Evolutionary conservation across 2,888 invertebrate species (phyloP), one percentile per base, ranked within the genome.

Genomic region (Panopea generosa): DNA sequence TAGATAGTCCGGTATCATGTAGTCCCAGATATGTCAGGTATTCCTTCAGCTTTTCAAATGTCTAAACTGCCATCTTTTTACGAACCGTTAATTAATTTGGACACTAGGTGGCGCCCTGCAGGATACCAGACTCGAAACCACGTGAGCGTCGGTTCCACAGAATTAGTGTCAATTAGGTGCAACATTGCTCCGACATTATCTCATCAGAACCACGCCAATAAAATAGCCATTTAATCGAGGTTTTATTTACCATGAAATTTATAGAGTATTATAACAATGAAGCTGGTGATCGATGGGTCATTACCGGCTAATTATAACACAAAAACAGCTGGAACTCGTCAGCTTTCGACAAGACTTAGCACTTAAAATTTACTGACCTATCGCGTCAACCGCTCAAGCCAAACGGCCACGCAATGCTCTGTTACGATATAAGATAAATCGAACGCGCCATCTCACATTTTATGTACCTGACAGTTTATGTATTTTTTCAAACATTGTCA

Each of bases 181-280:
- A 43, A 63, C 65, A 65, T 59, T 55, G 65, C 63, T 49, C 38
- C n/a, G 59, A 16, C 26, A 65, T 65, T 63, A 45, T 20, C 49
- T 55, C 50, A 72, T 65, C 65, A n/a, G 47, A 49, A 53, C 55
- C 59, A 56, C 65, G 33, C 49, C 47, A 53, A 55, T 60, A 66
- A 66, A 61, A 66, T 60, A 45, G 45, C 26, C 26, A 33, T 45
- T 72, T 66, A 49, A 72, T 53, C 27, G 22, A 22, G 16, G 24
- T 66, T 72, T 72, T 66, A 72, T 72, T 72, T 66, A 72, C 65
- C 61, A 55, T 66, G 53, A 72, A 52, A 72, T 72, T 53, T 52
- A 40, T 53, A 53, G 65, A 33, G 6, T 33, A 33, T 33, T 33
- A 33, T 33, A 33, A 33, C 65, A 66, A 53, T 66, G 20, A 29